Conservation (phyloP, 2,113 vertebrate genomes). For the Mastomys coucha region DNA sequence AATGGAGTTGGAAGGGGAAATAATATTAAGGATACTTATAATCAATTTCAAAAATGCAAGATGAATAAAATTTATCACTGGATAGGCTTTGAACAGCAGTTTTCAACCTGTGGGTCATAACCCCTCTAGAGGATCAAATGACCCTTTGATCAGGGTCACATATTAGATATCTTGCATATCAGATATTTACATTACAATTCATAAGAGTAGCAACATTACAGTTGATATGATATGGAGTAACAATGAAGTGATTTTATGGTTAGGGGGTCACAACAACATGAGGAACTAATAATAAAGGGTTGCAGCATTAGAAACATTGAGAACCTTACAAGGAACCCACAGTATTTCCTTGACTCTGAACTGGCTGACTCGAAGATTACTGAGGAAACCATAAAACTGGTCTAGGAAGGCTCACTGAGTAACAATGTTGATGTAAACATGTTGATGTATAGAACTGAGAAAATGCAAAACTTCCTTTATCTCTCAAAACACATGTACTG, state of each 20-base stretch:
- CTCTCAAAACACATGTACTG: not conserved
- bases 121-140: fast-evolving
- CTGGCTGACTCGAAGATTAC: not conserved
- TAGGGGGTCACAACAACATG: not conserved
- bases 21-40: not conserved
- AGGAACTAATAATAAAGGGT: not conserved
- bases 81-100: not conserved
- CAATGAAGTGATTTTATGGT: not conserved
- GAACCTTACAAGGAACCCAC: not conserved
- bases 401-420: not conserved
- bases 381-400: not conserved
- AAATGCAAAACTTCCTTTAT: not conserved
- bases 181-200: not conserved
- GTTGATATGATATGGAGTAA: not conserved
- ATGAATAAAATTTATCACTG: not conserved
- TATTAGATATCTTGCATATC: not conserved
- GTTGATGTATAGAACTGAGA: not conserved
- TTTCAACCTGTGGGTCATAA: not conserved
- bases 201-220: not conserved
- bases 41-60: not conserved
- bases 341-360: not conserved
- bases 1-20: not conserved
- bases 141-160: not conserved
- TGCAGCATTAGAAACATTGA: not conserved
- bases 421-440: not conserved